A percentile compares a stretch with the other conserved stretches of the same genome.
These are phyloP conservation scores for Muntiacus muntjak DNA, from an alignment of 2,113 vertebrate genomes.

Conservation along the genomic window DNA sequence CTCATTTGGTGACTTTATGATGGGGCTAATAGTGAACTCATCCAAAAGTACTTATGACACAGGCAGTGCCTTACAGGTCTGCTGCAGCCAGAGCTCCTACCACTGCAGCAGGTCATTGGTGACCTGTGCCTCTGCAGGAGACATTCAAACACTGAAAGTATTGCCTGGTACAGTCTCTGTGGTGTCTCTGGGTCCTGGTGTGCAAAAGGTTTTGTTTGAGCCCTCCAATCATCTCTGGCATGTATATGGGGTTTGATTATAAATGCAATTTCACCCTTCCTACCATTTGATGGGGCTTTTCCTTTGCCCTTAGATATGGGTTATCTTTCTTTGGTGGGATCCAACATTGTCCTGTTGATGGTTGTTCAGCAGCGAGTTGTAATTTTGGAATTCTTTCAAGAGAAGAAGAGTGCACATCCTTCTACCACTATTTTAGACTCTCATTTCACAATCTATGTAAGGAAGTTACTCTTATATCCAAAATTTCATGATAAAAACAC, in stretches of 20 bases:
- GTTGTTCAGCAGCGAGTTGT: neutral
- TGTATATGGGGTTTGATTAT: neutral
- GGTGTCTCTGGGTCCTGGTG: neutral
- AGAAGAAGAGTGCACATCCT: neutral
- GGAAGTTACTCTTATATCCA: neutral
- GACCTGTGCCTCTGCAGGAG: neutral
- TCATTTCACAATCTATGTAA: neutral
- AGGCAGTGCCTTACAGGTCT: fast-evolving
- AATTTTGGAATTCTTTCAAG: neutral
- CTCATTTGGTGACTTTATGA: neutral
- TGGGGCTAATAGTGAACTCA: neutral
- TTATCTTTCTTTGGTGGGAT: neutral
- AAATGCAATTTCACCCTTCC: neutral
- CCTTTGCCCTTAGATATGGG: neutral
- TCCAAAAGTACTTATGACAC: neutral
- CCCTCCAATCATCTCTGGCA: neutral
- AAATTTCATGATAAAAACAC: neutral
- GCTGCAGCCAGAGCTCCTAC: neutral
- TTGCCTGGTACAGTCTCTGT: neutral
- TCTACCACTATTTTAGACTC: neutral
- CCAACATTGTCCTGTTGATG: neutral
- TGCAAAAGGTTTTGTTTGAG: neutral
- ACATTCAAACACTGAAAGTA: neutral
- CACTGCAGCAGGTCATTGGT: neutral
- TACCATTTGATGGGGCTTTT: neutral